Evolutionary conservation across 2,888 invertebrate species (phyloP).

Genomic region (Melieria omissa): DNA sequence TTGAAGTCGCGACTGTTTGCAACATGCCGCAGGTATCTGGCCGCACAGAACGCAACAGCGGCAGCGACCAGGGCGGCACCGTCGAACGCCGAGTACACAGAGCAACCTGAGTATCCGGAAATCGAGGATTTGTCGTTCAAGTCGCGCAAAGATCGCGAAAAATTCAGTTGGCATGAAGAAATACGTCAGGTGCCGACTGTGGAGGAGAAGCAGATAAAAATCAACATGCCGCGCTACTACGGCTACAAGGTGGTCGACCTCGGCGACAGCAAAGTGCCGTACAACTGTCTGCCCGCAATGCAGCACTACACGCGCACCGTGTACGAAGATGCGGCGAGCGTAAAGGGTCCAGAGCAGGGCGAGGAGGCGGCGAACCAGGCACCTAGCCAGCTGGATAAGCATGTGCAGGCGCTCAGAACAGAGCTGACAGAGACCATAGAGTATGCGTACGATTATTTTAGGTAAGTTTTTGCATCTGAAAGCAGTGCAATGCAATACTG

Average conservation of each 20-base stretch:
- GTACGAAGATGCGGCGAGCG: conserved; percentile 69
- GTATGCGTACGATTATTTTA: conserved; percentile 53
- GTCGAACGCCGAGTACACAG: conserved; percentile 50
- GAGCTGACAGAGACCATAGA: conserved; percentile 60
- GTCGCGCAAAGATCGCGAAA: conserved; percentile 68
- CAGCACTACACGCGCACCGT: conserved; percentile 85
- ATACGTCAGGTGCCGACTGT: conserved; percentile 76
- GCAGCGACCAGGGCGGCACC: neutral
- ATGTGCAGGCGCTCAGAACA: conserved; percentile 47
- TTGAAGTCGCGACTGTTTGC: neutral
- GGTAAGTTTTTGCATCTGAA: conserved; percentile 45
- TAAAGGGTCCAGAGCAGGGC: neutral
- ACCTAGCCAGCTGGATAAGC: conserved; percentile 40
- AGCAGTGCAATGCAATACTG: neutral
- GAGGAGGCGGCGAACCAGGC: conserved; percentile 3
- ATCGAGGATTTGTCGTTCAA: conserved; percentile 70
- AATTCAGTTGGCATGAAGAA: conserved; percentile 69
- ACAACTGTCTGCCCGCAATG: conserved; percentile 76
- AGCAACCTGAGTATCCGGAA: conserved; percentile 56
- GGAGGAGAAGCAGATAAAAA: conserved; percentile 85
- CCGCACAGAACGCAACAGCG: conserved; percentile 19
- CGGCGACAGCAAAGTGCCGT: conserved; percentile 72
- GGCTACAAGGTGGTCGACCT: conserved; percentile 77
- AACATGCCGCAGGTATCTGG: conserved; percentile 33
- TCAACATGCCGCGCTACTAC: conserved; percentile 86